phyloP scores from a whole-genome alignment of 2,797 vertebrate species.

The Salarias fasciatus region DNA sequence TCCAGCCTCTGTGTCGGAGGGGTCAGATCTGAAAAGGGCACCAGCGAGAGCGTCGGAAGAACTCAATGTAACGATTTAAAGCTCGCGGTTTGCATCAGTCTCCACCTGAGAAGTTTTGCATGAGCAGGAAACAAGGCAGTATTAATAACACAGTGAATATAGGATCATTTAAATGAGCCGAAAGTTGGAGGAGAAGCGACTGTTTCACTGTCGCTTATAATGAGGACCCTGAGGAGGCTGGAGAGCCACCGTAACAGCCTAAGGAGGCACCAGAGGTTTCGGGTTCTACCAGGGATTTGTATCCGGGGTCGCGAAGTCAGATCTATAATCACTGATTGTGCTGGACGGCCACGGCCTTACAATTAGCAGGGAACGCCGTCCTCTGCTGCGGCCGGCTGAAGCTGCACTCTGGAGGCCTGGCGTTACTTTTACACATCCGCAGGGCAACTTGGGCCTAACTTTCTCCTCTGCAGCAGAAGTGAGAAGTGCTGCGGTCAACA shows the following conservation, averaged over 20 bases:
- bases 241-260: slow-evolving; percentile 47
- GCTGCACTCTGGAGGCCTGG: slow-evolving; percentile 25
- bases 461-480: slow-evolving; percentile 57
- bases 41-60: slow-evolving; percentile 6
- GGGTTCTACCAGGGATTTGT: slow-evolving; percentile 30
- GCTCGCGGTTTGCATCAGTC: slow-evolving; percentile 14
- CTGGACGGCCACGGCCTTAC: slow-evolving; percentile 32
- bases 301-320: slow-evolving; percentile 48
- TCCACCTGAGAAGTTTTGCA: slow-evolving; percentile 15
- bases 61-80: slow-evolving; percentile 30
- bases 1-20: slow-evolving; percentile 32
- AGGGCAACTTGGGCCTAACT: slow-evolving; percentile 31
- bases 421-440: slow-evolving; percentile 42
- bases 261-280: slow-evolving; percentile 44
- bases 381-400: slow-evolving; percentile 48
- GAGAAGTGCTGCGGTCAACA: slow-evolving; percentile 64
- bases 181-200: slow-evolving; percentile 21
- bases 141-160: slow-evolving; percentile 7
- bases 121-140: slow-evolving; percentile 8
- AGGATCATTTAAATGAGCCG: slow-evolving; percentile 50
- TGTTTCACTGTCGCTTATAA: slow-evolving; percentile 61
- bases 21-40: slow-evolving; percentile 48
- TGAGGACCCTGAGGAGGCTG: slow-evolving; percentile 56
- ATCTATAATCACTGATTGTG: slow-evolving; percentile 54
- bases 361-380: slow-evolving; percentile 39